A percentile compares a stretch with the other conserved stretches of the same genome.
These are phyloP conservation scores for Lasiurus cinereus DNA, from an alignment of 2,113 vertebrate genomes.

Conservation along the genomic window DNA sequence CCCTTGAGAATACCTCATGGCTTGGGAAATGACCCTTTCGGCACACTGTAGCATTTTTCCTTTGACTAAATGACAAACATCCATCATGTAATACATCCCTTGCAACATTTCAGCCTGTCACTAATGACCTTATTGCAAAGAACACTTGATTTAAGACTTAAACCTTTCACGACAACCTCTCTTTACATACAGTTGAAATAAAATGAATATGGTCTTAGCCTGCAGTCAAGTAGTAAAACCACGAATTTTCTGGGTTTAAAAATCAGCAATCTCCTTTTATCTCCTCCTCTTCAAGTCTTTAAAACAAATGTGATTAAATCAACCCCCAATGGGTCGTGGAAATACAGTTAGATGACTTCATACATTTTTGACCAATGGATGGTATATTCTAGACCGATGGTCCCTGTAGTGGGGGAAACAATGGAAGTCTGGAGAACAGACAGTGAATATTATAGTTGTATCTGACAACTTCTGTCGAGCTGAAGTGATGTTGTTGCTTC, in stretches of 20 bases:
- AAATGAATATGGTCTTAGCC: constrained; percentile 84
- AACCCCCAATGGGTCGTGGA: neutral
- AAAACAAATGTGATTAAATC: constrained; percentile 75
- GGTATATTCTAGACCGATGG: constrained; percentile 60
- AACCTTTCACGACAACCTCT: constrained; percentile 84
- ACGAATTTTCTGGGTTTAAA: constrained; percentile 58
- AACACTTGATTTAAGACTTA: constrained; percentile 86
- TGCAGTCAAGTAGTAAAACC: constrained; percentile 82
- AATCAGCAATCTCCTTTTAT: constrained; percentile 22
- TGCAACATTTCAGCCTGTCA: constrained; percentile 81
- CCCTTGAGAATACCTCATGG: constrained; percentile 48
- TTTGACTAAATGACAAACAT: constrained; percentile 67
- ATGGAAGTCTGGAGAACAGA: constrained; percentile 64
- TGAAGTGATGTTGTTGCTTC: constrained; percentile 19
- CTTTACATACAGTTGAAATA: constrained; percentile 78
- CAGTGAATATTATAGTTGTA: constrained; percentile 1
- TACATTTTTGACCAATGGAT: constrained; percentile 72
- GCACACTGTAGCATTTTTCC: constrained; percentile 69
- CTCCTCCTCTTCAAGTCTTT: neutral
- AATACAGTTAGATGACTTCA: constrained; percentile 73
- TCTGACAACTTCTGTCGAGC: neutral
- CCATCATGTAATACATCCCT: constrained; percentile 79
- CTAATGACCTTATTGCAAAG: constrained; percentile 85
- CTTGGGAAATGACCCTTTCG: constrained; percentile 76
- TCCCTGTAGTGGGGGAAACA: neutral